These are phyloP conservation scores for Cryptoleucopteryx plumbea DNA, from an alignment of 2,113 vertebrate genomes.

Conservation along the genomic window DNA sequence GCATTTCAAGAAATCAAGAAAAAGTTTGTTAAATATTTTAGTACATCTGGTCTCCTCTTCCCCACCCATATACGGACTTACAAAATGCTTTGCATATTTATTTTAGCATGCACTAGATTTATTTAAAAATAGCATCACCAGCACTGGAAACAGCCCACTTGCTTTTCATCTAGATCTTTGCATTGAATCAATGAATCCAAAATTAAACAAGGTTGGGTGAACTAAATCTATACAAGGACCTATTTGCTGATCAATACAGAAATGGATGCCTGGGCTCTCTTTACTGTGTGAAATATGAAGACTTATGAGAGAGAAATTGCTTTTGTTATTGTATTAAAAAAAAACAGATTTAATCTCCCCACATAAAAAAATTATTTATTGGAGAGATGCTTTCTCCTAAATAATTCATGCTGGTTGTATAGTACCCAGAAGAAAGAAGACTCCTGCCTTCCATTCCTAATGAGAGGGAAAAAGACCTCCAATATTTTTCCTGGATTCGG, in stretches of 20 bases:
- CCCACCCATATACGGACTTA: background rate
- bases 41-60: slow-evolving; percentile 33
- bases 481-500: background rate
- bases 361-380: slow-evolving; percentile 10
- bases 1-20: background rate
- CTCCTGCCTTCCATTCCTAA: slow-evolving; percentile 37
- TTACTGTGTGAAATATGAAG: background rate
- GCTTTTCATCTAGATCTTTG: slow-evolving; percentile 57
- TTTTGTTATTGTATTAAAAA: slow-evolving; percentile 17
- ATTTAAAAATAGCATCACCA: slow-evolving; percentile 63
- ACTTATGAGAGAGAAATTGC: background rate
- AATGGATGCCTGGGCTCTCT: background rate
- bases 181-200: slow-evolving; percentile 63
- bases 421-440: slow-evolving; percentile 31
- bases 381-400: slow-evolving; percentile 24
- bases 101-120: slow-evolving; percentile 56
- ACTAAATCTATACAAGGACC: slow-evolving; percentile 16
- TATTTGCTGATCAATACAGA: slow-evolving; percentile 30
- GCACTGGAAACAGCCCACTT: slow-evolving; percentile 53
- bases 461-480: slow-evolving; percentile 2
- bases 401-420: slow-evolving; percentile 61
- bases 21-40: slow-evolving; percentile 71
- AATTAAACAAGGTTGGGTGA: slow-evolving; percentile 61
- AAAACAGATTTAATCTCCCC: slow-evolving; percentile 5
- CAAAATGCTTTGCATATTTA: slow-evolving; percentile 65